phyloP scores from a whole-genome alignment of 2,888 invertebrate species.

The Melanophora roralis region DNA sequence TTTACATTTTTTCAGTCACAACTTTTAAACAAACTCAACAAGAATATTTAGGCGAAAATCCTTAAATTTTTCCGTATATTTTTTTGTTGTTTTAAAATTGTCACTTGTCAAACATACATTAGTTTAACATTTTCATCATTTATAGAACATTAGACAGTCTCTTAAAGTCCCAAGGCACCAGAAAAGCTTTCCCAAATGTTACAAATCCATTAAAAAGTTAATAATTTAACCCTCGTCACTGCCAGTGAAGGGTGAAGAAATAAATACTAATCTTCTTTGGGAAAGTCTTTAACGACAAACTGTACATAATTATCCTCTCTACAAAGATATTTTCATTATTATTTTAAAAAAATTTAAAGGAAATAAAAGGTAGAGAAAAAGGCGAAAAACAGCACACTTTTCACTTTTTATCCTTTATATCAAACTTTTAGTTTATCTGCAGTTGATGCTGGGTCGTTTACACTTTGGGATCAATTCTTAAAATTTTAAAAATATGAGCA shows the following conservation, averaged over 20 bases:
- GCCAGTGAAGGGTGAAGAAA: background rate
- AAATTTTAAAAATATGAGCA: background rate
- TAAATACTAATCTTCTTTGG: constrained; percentile 40
- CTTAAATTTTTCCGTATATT: too few relatives aligned
- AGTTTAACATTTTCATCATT: too few relatives aligned
- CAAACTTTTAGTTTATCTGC: constrained; percentile 41
- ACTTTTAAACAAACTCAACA: too few relatives aligned
- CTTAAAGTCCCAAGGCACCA: background rate
- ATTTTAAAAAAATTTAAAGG: constrained; percentile 25
- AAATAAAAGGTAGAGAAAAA: background rate
- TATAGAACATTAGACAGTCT: too few relatives aligned
- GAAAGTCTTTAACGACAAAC: constrained; percentile 24
- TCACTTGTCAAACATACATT: too few relatives aligned
- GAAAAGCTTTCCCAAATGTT: background rate
- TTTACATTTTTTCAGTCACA: too few relatives aligned
- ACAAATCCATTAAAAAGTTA: background rate
- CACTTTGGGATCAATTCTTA: constrained; percentile 21
- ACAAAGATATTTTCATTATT: constrained; percentile 1
- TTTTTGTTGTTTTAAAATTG: too few relatives aligned
- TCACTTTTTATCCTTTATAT: constrained; percentile 13
- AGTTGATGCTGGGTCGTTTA: background rate
- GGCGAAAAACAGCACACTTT: constrained; percentile 4
- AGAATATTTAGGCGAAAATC: too few relatives aligned
- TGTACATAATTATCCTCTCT: constrained; percentile 25
- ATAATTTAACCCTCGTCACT: background rate